A percentile compares a stretch with the other conserved stretches of the same genome.
Conservation (phyloP, 2,888 invertebrate species). For the Timema cristinae region DNA sequence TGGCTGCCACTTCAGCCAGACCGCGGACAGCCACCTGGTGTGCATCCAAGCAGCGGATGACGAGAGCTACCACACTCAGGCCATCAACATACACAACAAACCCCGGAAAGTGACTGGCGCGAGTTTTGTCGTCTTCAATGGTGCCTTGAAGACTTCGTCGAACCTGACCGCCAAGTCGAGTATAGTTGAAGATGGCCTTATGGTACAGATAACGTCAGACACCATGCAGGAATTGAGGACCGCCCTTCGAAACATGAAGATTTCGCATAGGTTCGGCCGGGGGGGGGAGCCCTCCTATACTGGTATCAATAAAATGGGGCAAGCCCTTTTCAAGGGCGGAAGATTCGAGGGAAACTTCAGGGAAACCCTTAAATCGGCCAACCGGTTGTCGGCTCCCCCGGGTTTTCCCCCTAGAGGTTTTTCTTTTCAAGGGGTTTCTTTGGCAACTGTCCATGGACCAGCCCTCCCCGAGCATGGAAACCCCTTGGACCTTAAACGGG, state of each 20-base stretch:
- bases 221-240: constrained; percentile 65
- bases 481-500: too few relatives aligned
- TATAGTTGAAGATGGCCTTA: constrained; percentile 84
- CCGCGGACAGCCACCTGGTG: constrained; percentile 81
- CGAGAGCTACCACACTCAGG: constrained; percentile 77
- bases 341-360: too few relatives aligned
- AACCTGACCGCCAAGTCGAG: constrained; percentile 78
- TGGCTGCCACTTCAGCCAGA: constrained; percentile 72
- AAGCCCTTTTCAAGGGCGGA: too few relatives aligned
- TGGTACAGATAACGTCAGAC: constrained; percentile 73
- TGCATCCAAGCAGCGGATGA: constrained; percentile 73
- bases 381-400: too few relatives aligned
- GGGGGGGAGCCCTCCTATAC: constrained; percentile 55
- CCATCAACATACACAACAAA: constrained; percentile 80
- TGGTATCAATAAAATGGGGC: constrained; percentile 70
- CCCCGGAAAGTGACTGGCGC: constrained; percentile 83
- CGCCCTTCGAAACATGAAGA: constrained; percentile 71
- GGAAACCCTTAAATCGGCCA: too few relatives aligned
- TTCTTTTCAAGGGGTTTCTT: too few relatives aligned
- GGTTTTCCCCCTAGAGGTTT: too few relatives aligned
- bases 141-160: constrained; percentile 72
- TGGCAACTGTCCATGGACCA: too few relatives aligned
- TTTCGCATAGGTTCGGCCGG: constrained; percentile 65
- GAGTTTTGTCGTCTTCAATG: constrained; percentile 85
- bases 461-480: too few relatives aligned